Evolutionary conservation across 30 jellyfish, hydroid and myxozoan genomes (phyloP), one percentile per base, ranked within the genome.

Genomic region (Sanderia malayensis): DNA sequence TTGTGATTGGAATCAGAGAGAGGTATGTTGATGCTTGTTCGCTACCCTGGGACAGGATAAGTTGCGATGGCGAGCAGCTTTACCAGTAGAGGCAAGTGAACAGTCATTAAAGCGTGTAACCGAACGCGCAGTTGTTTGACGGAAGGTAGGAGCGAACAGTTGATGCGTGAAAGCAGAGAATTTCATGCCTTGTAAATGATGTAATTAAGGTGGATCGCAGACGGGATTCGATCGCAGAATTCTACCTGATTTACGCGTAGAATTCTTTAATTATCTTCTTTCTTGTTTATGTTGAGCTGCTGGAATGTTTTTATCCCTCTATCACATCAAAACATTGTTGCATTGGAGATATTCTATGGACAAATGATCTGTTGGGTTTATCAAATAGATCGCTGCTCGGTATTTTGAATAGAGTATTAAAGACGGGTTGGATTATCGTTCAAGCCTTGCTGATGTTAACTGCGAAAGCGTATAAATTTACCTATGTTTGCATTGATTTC

Each of bases 101-200:
- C 87, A 76, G 78, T 49, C 87, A 76, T 76, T 76, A 61, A 63
- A 76, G 87, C 87, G 87, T 76, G 87, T 76, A 34, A 76, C 80
- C 87, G 87, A 72, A 80, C 87, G 87, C 87, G 80, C 62, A 31
- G 73, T 65, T 76, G 87, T 76, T 76, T 76, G 87, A 76, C 87
- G 87, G 87, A 59, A 76, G 87, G 73, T 59, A 75, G 87, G 67
- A 44, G 76, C 37, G 33, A 76, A 31, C 67, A 76, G 78, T 57
- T 65, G 87, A 76, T 37, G 87, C 87, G 87, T 76, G 87, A 76
- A 76, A 46, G 73, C 49, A 61, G 73, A 31, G 67, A 62, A 46
- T 52, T 62, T 68, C 87, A 65, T 76, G 87, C 87, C 87, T 76
- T 71, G 65, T 32, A 44, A 61, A 61, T 76, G 87, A 76, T 76